A percentile compares a stretch with the other conserved stretches of the same genome.
These are phyloP conservation scores for Bos javanicus DNA, from an alignment of 2,113 vertebrate genomes.

Conservation along the genomic window DNA sequence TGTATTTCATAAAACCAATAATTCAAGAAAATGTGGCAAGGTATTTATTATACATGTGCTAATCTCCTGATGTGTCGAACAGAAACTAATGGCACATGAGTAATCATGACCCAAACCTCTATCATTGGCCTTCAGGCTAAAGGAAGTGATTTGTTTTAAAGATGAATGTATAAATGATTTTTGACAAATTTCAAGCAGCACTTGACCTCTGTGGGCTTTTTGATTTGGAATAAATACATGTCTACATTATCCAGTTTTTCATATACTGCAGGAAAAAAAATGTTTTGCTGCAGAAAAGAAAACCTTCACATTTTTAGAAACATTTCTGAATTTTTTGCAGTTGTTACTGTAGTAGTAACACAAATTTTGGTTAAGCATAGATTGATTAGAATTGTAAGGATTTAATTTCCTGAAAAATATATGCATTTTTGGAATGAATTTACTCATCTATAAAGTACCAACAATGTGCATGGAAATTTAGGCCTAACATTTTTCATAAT, in stretches of 20 bases:
- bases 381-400: not conserved
- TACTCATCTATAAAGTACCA: not conserved
- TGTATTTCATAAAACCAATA: not conserved
- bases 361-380: not conserved
- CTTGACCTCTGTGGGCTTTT: not conserved
- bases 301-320: not conserved
- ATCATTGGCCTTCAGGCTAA: not conserved
- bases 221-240: not conserved
- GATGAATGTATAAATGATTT: not conserved
- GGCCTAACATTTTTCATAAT: not conserved
- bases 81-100: not conserved
- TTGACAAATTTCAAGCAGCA: not conserved
- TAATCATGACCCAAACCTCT: not conserved
- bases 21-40: not conserved
- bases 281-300: not conserved
- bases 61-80: not conserved
- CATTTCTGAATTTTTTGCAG: not conserved
- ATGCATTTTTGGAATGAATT: not conserved
- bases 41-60: not conserved
- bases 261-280: not conserved
- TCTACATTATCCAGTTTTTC: not conserved
- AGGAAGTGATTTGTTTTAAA: conserved; percentile 14
- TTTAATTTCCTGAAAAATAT: not conserved
- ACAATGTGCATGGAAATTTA: not conserved
- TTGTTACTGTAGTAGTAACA: not conserved